Conservation (phyloP, 2,113 vertebrate species). For the Egretta garzetta region DNA sequence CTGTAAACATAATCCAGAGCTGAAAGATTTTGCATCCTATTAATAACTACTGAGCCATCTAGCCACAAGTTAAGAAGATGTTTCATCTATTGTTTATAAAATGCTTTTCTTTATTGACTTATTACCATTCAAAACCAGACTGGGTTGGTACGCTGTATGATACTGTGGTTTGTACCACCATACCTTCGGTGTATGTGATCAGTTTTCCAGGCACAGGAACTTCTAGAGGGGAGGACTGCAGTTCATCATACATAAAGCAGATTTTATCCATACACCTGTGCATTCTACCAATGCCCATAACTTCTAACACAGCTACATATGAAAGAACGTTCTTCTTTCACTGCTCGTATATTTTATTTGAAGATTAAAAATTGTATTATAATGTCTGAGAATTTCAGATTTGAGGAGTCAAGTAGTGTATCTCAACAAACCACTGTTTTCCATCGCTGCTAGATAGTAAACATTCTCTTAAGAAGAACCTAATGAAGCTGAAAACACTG, state of each 20-base stretch:
- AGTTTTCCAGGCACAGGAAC: neutral
- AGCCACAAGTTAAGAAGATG: neutral
- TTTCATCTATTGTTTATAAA: neutral
- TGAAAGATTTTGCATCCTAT: neutral
- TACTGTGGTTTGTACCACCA: neutral
- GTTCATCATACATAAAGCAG: neutral
- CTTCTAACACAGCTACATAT: neutral
- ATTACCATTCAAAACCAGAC: neutral
- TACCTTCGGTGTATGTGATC: neutral
- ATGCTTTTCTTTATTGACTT: neutral
- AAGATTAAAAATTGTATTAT: neutral
- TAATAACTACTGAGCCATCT: neutral
- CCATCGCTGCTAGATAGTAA: neutral
- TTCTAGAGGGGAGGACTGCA: neutral
- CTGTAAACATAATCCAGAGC: neutral
- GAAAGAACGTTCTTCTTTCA: neutral
- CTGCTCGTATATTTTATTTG: neutral
- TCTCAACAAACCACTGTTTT: neutral
- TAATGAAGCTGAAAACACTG: neutral
- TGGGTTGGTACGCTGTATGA: neutral
- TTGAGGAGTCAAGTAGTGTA: neutral
- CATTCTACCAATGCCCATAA: neutral
- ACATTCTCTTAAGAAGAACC: neutral
- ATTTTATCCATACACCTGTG: neutral
- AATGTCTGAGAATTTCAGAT: neutral